Percentiles rank a stretch among this genome's conserved stretches.
These are phyloP conservation scores for Uropetala carovei DNA, from an alignment of 2,888 invertebrate species.

Conservation along the genomic window DNA sequence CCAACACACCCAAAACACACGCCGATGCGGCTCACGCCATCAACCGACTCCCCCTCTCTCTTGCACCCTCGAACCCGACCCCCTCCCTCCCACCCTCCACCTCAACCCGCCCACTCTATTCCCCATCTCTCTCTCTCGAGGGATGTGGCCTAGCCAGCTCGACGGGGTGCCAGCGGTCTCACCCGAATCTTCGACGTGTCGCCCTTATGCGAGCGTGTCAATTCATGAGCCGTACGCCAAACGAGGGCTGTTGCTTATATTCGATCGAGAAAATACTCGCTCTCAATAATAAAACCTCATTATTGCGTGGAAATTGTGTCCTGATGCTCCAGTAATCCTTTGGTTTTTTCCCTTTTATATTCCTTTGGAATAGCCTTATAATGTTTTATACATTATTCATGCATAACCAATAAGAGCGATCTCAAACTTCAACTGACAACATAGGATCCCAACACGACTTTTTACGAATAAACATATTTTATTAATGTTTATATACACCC, in stretches of 20 bases:
- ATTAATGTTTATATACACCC: no score
- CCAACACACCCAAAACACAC: slow-evolving; percentile 63
- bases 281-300: not conserved
- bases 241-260: not conserved
- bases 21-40: not conserved
- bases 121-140: not conserved
- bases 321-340: not conserved
- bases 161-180: not conserved
- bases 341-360: not conserved
- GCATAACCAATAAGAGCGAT: not conserved
- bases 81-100: not conserved
- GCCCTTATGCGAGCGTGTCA: not conserved
- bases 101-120: not conserved
- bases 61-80: not conserved
- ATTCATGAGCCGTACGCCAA: not conserved
- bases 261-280: not conserved
- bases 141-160: not conserved
- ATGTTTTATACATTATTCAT: not conserved
- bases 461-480: no score
- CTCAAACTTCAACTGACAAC: not conserved
- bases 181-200: not conserved
- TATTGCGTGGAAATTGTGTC: not conserved
- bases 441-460: not conserved
- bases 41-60: not conserved
- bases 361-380: not conserved